Base-by-base conservation (phyloP, 2,113 vertebrate species). In the Gasterosteus nipponicus region DNA sequence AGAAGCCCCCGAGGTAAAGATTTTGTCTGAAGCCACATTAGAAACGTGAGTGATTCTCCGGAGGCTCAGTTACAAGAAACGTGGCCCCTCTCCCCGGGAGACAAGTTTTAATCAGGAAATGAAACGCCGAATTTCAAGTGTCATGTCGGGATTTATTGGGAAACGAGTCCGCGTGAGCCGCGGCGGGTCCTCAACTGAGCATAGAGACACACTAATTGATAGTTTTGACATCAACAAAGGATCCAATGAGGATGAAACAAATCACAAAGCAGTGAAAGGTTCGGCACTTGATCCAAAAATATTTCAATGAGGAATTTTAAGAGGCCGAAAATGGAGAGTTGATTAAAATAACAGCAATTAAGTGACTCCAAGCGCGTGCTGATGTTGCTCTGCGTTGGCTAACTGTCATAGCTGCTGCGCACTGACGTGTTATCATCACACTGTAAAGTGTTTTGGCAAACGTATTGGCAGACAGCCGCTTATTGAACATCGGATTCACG, bases 1-100 rank as follows among this genome's bases (percentile, higher is more conserved):
- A 76, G n/a, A 47, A 18, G 16, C 18, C 49, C 58, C 16, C 10
- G 4, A 35, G 63, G 63, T 62, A 56, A 75, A 69, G 6, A 26
- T 46, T 54, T 39, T 14, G 22, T 62, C 41, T 66, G 8, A 62
- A 49, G 46, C 56, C 68, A 12, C 33, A 18, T 46, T 11, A 33
- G 57, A 68, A 67, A 56, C 16, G 9, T 26, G 5, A 16, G 29
- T 42, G 7, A 10, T 7, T n/a, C 46, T 67, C 66, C 56, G 46
- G 39, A 67, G 10, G 62, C 5, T 62, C 7, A 0, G 16, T 7
- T 9, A 69, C 38, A 56, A 46, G 58, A 53, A 42, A 26, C 22
- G 22, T 26, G 22, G 22, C 22, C 22, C 22, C 22, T 26, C 22
- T 26, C 22, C 22, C 22, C 22, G 22, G 22, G 22, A 42, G 31